Percentiles rank a stretch among this genome's conserved stretches.
Conservation (phyloP, 1,140 invertebrate genomes). For the Pectinophora gossypiella region DNA sequence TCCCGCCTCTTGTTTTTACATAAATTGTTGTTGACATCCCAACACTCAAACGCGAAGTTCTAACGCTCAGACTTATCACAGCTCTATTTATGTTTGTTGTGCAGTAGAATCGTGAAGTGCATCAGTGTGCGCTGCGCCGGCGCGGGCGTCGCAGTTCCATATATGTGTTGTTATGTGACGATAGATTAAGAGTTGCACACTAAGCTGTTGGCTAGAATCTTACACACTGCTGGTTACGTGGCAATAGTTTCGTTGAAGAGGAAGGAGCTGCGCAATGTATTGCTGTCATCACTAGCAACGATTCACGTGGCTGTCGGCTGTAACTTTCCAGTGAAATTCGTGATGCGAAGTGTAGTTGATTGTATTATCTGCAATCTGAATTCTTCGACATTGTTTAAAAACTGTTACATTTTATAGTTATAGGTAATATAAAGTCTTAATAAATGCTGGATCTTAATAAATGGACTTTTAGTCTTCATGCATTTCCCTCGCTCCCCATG, state of each 20-base stretch:
- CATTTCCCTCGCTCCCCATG: too few relatives aligned
- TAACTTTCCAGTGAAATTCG: background rate
- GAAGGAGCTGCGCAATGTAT: constrained; percentile 1
- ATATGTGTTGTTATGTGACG: constrained; percentile 22
- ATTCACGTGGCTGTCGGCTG: background rate
- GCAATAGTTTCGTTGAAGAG: background rate
- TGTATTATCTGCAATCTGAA: background rate
- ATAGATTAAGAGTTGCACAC: constrained; percentile 25
- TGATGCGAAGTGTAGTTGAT: background rate
- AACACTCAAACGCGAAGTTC: background rate
- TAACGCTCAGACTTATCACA: background rate
- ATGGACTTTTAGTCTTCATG: too few relatives aligned
- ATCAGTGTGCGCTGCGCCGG: constrained; percentile 15
- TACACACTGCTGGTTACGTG: background rate
- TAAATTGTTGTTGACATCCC: background rate
- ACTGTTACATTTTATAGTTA: too few relatives aligned
- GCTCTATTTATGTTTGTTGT: constrained; percentile 1
- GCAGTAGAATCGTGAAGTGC: constrained; percentile 5
- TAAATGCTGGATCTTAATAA: too few relatives aligned
- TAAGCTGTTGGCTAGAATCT: background rate
- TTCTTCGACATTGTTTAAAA: background rate
- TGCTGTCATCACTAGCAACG: background rate
- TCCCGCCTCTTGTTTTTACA: background rate
- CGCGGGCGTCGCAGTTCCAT: constrained; percentile 22
- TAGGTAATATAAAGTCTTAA: too few relatives aligned